Conservation (phyloP, 2,797 vertebrate genomes). For the Hydrocynus forskahlii region DNA sequence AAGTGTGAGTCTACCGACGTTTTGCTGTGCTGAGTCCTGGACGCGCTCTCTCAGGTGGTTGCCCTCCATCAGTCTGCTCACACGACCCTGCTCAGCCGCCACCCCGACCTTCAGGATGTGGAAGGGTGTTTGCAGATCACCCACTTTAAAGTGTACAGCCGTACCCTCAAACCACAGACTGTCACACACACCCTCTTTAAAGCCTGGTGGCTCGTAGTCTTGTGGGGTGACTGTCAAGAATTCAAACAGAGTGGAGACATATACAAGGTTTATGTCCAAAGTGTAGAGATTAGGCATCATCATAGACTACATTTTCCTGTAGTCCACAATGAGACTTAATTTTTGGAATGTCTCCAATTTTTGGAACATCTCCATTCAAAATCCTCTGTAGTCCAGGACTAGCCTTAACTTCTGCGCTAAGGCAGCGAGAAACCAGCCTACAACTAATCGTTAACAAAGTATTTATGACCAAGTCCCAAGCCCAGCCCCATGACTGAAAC, state of each 20-base stretch:
- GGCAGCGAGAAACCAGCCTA: not conserved
- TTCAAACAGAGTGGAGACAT: not conserved
- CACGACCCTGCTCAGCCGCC: slow-evolving; percentile 69
- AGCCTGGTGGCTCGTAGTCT: slow-evolving; percentile 82
- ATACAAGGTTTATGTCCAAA: not conserved
- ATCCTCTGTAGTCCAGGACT: no score
- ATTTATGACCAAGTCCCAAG: not conserved
- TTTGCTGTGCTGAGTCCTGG: slow-evolving; percentile 11
- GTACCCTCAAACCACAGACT: slow-evolving; percentile 79
- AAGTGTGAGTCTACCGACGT: not conserved
- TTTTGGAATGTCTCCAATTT: no score
- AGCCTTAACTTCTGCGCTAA: no score
- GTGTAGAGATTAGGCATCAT: no score
- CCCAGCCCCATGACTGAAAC: not conserved
- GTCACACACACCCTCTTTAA: slow-evolving; percentile 77
- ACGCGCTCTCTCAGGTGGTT: slow-evolving; percentile 60
- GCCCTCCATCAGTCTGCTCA: slow-evolving; percentile 70
- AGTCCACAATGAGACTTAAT: no score
- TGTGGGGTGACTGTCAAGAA: slow-evolving; percentile 75
- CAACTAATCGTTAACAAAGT: no score
- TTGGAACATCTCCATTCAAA: no score
- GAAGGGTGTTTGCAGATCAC: slow-evolving; percentile 76
- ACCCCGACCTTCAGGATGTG: slow-evolving; percentile 75
- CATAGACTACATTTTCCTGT: no score
- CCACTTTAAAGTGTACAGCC: slow-evolving; percentile 78